Evolutionary conservation across 2,113 vertebrate species (phyloP).

Genomic region (Capricornis sumatraensis): DNA sequence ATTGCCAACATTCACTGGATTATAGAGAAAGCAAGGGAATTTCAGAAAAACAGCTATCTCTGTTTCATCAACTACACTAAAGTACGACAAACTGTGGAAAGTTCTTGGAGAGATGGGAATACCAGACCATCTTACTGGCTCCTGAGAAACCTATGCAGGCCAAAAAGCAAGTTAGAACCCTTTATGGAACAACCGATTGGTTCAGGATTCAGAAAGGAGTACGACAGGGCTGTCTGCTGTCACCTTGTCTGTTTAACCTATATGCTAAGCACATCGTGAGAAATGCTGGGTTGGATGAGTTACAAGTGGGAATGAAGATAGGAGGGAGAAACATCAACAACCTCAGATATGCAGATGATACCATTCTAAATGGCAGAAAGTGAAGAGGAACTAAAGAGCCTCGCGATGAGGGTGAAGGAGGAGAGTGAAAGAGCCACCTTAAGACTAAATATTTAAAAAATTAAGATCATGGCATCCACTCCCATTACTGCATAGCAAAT

Average conservation of each 20-base stretch:
- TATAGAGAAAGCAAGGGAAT: not conserved
- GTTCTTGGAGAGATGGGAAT: not conserved
- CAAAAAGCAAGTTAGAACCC: not conserved
- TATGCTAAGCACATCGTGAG: not conserved
- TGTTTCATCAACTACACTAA: not conserved
- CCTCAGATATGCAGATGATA: not conserved
- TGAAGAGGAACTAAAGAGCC: not conserved
- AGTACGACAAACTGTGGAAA: not conserved
- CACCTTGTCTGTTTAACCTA: not conserved
- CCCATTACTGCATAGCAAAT: not conserved
- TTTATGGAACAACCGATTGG: not conserved
- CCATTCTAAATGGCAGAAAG: not conserved
- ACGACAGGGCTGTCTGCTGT: not conserved
- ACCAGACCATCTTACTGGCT: not conserved
- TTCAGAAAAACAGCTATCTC: not conserved
- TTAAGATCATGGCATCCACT: not conserved
- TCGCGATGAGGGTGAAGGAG: not conserved
- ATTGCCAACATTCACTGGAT: not conserved
- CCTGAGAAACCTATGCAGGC: not conserved
- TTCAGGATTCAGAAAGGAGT: not conserved
- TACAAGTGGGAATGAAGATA: not conserved
- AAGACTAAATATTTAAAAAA: not conserved
- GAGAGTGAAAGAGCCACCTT: not conserved
- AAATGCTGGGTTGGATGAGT: not conserved
- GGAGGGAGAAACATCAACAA: not conserved